Conservation (phyloP, 2,113 vertebrate genomes). For the Perca fluviatilis region DNA sequence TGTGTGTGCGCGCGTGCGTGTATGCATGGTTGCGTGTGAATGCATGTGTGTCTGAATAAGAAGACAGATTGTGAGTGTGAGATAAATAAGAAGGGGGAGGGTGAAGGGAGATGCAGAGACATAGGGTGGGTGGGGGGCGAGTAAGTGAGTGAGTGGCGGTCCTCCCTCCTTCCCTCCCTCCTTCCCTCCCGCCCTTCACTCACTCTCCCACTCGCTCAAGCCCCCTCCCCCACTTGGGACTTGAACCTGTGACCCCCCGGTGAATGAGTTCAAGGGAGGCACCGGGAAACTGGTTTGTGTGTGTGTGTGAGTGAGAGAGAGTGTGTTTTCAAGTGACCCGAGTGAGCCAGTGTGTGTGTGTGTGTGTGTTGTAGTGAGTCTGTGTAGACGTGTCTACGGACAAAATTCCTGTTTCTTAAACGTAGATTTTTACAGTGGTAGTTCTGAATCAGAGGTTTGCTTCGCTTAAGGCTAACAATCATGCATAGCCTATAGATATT, state of each 20-base stretch:
- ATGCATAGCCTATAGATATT: neutral
- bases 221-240: constrained; percentile 79
- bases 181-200: constrained; percentile 9
- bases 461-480: neutral
- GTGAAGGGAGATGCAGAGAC: constrained; percentile 39
- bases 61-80: constrained; percentile 58
- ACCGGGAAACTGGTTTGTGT: constrained; percentile 38
- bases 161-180: constrained; percentile 13
- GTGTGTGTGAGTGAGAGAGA: constrained; percentile 6
- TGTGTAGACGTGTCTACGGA: neutral
- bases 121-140: neutral
- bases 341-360: neutral
- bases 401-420: neutral
- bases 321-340: constrained; percentile 10
- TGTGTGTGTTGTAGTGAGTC: neutral
- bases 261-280: constrained; percentile 82
- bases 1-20: neutral
- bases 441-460: neutral
- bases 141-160: constrained; percentile 54
- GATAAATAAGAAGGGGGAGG: constrained; percentile 57
- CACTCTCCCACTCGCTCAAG: constrained; percentile 41
- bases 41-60: constrained; percentile 34
- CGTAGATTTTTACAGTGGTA: too few relatives aligned
- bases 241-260: constrained; percentile 83
- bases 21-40: constrained; percentile 38